Evolutionary conservation across 2,797 vertebrate genomes (phyloP), one percentile per base, ranked within the genome.

Genomic region (Crax fasciolata): DNA sequence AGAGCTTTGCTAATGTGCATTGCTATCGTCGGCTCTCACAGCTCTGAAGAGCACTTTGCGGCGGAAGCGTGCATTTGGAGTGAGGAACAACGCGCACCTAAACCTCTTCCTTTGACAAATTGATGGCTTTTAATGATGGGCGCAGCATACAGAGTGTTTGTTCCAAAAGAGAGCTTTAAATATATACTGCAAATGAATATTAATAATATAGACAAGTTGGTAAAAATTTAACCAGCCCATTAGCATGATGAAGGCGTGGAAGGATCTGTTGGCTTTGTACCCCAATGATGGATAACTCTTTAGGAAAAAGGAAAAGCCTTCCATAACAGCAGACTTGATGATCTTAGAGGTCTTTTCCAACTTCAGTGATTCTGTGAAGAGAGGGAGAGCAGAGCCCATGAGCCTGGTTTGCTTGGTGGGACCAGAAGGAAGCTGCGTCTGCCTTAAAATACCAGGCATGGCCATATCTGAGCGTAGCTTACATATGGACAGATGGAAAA

Each of bases 21-120:
- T 10, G 39, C 58, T 2, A 2, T 28, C 66, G 2, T 17, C 0
- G 1, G 57, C 57, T 14, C 8, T 21, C 6, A 2, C 52, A 11
- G 61, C 73, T 17, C 72, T 3, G 57, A 24, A 13, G 84, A 62
- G 79, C 48, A 0, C 58, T 27, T 9, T 1, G 24, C 9, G 84
- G 5, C 46, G 74, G 59, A 32, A n/a, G 6, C 3, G 1, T 7
- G 38, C 1, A 3, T 44, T 27, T 18, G 58, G 66, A 59, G 44
- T 0, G 11, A 79, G 11, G 65, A 80, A 11, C 28, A 9, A 16
- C 88, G 17, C 0, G 1, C 77, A 24, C 17, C 6, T 0, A 30
- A 81, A 38, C 28, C 27, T 71, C 84, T 52, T 39, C 6, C 65
- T 59, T 20, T 44, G 48, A n/a, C 76, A 59, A 74, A 80, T 0